Percentiles rank a stretch among this genome's conserved stretches.
Evolutionary conservation across 2,113 vertebrate species (phyloP).

Genomic region (Echinops telfairi): DNA sequence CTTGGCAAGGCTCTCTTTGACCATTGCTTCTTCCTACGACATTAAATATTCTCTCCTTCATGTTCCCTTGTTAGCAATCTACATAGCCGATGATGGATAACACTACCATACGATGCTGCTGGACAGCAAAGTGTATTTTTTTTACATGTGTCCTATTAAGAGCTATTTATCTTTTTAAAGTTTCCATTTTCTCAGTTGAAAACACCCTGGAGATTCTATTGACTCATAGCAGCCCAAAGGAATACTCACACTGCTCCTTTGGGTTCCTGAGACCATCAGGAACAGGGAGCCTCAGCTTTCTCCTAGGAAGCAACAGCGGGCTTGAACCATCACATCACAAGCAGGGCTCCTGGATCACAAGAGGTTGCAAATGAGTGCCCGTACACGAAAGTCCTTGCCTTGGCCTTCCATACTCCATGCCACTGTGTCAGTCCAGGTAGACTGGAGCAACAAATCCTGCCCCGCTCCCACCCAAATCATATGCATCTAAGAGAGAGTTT

Average conservation of each 20-base stretch:
- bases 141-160: not conserved
- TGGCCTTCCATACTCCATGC: not conserved
- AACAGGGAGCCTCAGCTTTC: too few relatives aligned
- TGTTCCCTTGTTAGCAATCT: not conserved
- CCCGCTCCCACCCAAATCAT: too few relatives aligned
- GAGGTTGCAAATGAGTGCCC: fast-evolving
- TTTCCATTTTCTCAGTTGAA: not conserved
- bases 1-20: not conserved
- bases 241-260: too few relatives aligned
- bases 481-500: too few relatives aligned
- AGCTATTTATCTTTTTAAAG: not conserved
- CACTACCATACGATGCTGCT: fast-evolving
- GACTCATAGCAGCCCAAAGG: too few relatives aligned
- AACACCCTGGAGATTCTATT: not conserved
- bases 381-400: not conserved
- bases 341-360: too few relatives aligned
- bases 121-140: not conserved
- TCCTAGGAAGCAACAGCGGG: too few relatives aligned
- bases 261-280: too few relatives aligned
- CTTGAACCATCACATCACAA: too few relatives aligned
- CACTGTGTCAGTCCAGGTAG: too few relatives aligned
- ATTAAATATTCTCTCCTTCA: fast-evolving
- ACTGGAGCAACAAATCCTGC: too few relatives aligned
- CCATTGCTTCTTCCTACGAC: not conserved
- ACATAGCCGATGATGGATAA: not conserved